phyloP scores from a whole-genome alignment of 2,797 vertebrate species.

The Austrolebias charrua region DNA sequence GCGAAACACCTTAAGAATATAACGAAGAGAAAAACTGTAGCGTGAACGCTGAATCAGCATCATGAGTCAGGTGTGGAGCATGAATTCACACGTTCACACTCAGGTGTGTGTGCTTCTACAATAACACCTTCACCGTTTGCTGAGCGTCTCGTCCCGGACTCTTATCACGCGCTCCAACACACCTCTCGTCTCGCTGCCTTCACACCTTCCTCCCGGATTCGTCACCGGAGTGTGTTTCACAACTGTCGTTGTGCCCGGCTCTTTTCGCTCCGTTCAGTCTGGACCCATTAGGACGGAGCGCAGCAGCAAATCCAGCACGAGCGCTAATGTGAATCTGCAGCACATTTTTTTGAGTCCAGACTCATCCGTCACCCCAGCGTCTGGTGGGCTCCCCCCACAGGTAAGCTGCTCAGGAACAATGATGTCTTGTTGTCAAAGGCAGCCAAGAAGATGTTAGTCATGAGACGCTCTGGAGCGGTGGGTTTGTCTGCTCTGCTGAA shows the following conservation, averaged over 20 bases:
- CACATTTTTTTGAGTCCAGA: constrained; percentile 40
- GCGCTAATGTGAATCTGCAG: not conserved
- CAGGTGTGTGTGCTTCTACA: not conserved
- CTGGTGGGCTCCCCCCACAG: constrained; percentile 35
- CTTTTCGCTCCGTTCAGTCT: constrained; percentile 7
- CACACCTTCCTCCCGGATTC: constrained; percentile 39
- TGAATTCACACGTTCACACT: not conserved
- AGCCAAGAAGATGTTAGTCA: constrained; percentile 39
- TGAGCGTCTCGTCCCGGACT: no score
- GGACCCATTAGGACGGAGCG: constrained; percentile 9
- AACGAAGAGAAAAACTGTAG: no score
- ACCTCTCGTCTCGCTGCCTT: constrained; percentile 12
- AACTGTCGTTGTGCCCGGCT: constrained; percentile 20
- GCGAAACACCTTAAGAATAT: no score
- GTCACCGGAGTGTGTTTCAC: constrained; percentile 46
- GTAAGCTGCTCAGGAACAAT: constrained; percentile 59
- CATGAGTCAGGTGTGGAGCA: constrained; percentile 51
- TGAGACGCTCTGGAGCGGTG: constrained; percentile 45
- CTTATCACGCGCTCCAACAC: constrained; percentile 18
- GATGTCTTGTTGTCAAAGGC: constrained; percentile 50
- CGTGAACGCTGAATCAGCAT: no score
- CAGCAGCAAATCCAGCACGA: not conserved
- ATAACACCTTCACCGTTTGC: no score
- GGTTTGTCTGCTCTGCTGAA: constrained; percentile 27
- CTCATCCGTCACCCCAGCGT: constrained; percentile 38